These are phyloP conservation scores for Paralichthys olivaceus DNA, from an alignment of 2,113 vertebrate genomes.

Conservation along the genomic window DNA sequence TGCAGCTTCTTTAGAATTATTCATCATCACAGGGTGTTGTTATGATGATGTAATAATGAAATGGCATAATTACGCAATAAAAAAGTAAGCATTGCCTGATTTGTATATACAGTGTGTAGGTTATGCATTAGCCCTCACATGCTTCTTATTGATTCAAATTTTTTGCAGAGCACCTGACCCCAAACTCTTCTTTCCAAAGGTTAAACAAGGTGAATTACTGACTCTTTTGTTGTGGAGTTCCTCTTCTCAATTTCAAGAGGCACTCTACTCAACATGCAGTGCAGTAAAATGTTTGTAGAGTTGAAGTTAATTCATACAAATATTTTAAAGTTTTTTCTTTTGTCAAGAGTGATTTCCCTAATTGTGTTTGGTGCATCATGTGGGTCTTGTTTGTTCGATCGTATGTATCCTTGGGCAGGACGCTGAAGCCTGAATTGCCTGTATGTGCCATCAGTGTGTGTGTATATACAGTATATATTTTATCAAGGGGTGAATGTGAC, in stretches of 20 bases:
- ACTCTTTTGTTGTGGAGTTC: neutral
- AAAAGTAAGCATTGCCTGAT: neutral
- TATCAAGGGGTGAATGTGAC: neutral
- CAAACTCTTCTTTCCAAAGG: too few relatives aligned
- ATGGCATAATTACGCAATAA: neutral
- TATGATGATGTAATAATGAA: neutral
- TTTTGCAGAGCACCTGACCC: neutral
- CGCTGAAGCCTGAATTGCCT: neutral
- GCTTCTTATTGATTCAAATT: neutral
- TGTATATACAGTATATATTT: neutral
- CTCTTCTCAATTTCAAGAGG: neutral
- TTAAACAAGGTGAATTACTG: too few relatives aligned
- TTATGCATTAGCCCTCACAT: too few relatives aligned
- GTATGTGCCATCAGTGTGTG: too few relatives aligned
- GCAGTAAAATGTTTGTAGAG: too few relatives aligned
- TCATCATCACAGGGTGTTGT: neutral
- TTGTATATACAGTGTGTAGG: too few relatives aligned
- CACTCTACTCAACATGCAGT: neutral
- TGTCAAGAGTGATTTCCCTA: neutral
- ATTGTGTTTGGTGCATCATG: conserved; percentile 1
- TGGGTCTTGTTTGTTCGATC: neutral
- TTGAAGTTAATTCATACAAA: neutral
- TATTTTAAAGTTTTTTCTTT: neutral
- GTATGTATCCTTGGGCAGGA: neutral
- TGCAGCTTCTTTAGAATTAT: neutral